Conservation (phyloP, 92 coral and sea anemone genomes). For the Porites rus region DNA sequence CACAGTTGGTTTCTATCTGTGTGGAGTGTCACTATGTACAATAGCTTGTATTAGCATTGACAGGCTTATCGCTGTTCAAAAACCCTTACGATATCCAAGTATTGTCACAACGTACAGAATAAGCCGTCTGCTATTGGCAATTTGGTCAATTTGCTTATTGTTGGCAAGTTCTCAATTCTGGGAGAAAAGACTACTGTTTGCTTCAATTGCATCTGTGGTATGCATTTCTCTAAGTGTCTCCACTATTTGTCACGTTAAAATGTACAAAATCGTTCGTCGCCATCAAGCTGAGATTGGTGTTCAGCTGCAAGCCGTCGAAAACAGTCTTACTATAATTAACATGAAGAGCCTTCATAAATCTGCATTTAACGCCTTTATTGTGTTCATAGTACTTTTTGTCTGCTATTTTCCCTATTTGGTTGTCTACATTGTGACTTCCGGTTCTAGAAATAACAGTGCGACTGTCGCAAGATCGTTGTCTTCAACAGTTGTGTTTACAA, state of each 20-base stretch:
- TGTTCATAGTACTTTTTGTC: not conserved
- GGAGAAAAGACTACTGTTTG: not conserved
- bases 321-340: not conserved
- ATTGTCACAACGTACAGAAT: conserved; percentile 9
- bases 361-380: conserved; percentile 16
- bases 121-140: not conserved
- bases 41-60: conserved; percentile 10
- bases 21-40: conserved; percentile 29
- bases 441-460: not conserved
- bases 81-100: not conserved
- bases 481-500: conserved; percentile 8
- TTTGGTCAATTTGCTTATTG: not conserved
- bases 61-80: conserved; percentile 8
- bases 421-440: not conserved
- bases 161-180: conserved; percentile 14
- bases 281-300: conserved; percentile 15
- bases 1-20: not conserved
- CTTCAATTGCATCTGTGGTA: not conserved
- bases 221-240: not conserved
- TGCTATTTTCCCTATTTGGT: conserved; percentile 23
- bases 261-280: conserved; percentile 15
- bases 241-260: conserved; percentile 4
- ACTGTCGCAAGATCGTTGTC: not conserved
- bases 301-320: conserved; percentile 21
- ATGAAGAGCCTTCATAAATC: not conserved